Conservation (phyloP, 2,888 invertebrate species). For the Byasa hedistus region DNA sequence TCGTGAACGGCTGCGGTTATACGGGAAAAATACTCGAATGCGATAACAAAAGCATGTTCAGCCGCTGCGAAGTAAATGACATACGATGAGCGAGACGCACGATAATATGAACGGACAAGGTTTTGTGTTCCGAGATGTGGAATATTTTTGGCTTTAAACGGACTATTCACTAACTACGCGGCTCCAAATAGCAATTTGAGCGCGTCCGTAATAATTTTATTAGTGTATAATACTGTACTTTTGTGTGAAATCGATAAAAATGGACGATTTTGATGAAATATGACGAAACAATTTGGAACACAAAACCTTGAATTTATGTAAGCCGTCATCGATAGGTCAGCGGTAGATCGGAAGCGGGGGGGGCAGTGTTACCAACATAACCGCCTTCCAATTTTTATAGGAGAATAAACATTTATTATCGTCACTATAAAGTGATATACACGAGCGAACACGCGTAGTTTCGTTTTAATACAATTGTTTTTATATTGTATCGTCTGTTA, state of each 20-base stretch:
- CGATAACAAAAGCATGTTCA: slow-evolving; percentile 66
- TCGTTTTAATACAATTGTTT: too few species aligned
- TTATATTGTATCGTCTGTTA: too few species aligned
- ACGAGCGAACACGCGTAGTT: too few species aligned
- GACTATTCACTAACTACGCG: slow-evolving; percentile 13
- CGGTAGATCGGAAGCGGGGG: slow-evolving; percentile 38
- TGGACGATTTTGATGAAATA: slow-evolving; percentile 39
- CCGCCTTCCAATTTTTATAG: slow-evolving; percentile 33
- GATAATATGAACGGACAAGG: slow-evolving; percentile 53
- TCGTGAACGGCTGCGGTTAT: slow-evolving; percentile 56
- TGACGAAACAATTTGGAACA: slow-evolving; percentile 60
- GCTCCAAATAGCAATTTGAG: background rate
- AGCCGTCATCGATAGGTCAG: slow-evolving; percentile 48
- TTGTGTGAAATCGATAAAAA: slow-evolving; percentile 29
- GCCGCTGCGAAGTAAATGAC: slow-evolving; percentile 48
- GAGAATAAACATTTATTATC: slow-evolving; percentile 18
- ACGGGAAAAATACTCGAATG: slow-evolving; percentile 62
- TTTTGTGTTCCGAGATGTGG: slow-evolving; percentile 71
- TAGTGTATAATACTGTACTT: background rate
- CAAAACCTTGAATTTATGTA: slow-evolving; percentile 66
- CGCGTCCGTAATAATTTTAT: slow-evolving; percentile 8
- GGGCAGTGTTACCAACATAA: slow-evolving; percentile 50
- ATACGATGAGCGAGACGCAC: slow-evolving; percentile 56
- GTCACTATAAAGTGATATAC: background rate
- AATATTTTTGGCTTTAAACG: slow-evolving; percentile 42